Conservation (phyloP, 1,140 invertebrate genomes). For the Orchestia grillus region DNA sequence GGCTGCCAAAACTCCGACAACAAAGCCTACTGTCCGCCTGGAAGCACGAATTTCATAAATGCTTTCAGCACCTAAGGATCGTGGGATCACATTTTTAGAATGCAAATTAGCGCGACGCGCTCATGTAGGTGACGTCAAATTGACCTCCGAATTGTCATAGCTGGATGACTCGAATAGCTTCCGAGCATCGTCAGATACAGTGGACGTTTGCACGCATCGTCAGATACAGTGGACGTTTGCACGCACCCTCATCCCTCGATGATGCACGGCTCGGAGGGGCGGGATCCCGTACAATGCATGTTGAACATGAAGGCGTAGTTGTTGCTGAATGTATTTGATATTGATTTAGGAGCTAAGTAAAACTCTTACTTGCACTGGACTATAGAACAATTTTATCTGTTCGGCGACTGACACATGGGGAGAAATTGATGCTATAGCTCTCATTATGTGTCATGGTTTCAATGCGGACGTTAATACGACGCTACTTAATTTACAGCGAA, state of each 20-base stretch:
- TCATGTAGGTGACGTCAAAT: neutral
- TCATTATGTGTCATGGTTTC: neutral
- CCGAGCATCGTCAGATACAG: neutral
- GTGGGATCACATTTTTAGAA: neutral
- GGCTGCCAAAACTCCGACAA: neutral
- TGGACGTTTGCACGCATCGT: neutral
- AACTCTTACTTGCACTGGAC: too few relatives aligned
- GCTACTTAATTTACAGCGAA: neutral
- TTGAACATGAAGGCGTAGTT: neutral
- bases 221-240: neutral
- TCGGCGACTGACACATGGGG: neutral
- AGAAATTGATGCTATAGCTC: neutral
- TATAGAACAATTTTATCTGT: too few relatives aligned
- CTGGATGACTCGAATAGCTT: neutral
- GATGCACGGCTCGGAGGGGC: too few relatives aligned
- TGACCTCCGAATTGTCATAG: neutral
- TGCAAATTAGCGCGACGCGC: neutral
- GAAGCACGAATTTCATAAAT: neutral
- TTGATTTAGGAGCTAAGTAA: too few relatives aligned
- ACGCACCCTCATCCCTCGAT: neutral
- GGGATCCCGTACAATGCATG: neutral
- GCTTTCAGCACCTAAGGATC: neutral
- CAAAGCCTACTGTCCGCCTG: neutral
- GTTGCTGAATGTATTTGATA: neutral
- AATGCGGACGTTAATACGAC: too few relatives aligned